Evolutionary conservation across 2,888 invertebrate genomes (phyloP).

Genomic region (Theretra japonica): DNA sequence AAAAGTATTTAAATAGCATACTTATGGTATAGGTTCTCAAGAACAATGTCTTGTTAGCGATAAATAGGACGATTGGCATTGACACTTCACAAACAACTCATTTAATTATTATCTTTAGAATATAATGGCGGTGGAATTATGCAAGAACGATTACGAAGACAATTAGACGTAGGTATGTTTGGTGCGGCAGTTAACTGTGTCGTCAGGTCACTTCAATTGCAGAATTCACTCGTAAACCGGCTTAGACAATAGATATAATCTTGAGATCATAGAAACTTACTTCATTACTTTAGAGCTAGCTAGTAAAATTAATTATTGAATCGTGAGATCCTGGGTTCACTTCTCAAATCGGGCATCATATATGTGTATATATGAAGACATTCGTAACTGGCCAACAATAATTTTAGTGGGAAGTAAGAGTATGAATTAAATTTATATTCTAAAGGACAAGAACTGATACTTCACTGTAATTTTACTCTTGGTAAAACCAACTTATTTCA

Average conservation of each 20-base stretch:
- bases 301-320: too few species aligned
- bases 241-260: background rate
- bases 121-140: constrained; percentile 6
- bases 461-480: too few species aligned
- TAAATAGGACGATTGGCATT: constrained; percentile 16
- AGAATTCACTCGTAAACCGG: background rate
- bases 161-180: constrained; percentile 9
- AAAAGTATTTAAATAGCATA: background rate
- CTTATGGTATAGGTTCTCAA: background rate
- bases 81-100: constrained; percentile 12
- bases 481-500: too few species aligned
- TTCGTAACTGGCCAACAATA: too few species aligned
- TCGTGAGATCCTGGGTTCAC: too few species aligned
- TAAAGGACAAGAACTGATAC: too few species aligned
- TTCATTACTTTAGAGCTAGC: too few species aligned
- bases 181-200: background rate
- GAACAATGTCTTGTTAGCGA: background rate
- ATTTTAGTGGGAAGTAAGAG: too few species aligned
- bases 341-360: too few species aligned
- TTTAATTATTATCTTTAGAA: background rate
- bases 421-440: too few species aligned
- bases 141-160: constrained; percentile 10
- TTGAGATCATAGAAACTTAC: too few species aligned
- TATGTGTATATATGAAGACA: too few species aligned
- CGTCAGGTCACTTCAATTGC: background rate